Base-by-base conservation (phyloP, 2,797 vertebrate species). In the Sebastes ruberrimus region DNA sequence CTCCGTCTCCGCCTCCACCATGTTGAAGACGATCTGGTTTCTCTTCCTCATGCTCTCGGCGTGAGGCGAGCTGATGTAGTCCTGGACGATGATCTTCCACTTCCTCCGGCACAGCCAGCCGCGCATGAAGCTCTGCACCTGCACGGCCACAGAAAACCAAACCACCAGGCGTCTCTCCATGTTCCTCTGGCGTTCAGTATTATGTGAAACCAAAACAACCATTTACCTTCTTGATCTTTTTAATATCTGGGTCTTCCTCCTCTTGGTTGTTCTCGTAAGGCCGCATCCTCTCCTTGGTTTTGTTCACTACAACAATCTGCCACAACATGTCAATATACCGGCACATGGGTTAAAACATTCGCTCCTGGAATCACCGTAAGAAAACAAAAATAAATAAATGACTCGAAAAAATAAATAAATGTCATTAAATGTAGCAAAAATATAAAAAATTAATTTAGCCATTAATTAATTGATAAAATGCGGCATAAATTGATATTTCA, bases 71-170 rank as follows among this genome's bases (percentile, higher is more conserved):
- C 96, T 97, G 92, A 99, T 99, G 89, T 99, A 99, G 91, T 99
- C 98, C 89, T 99, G 98, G 23, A 99, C 97, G 2, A 99, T 99
- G 80, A 97, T 97, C 94, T 99, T 99, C 98, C 98, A 99, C 91
- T 98, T 99, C 85, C 98, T 96, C 83, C 98, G 95, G 77, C 98
- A 99, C 13, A 99, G 90, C 98, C 98, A 99, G 64, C 98, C 98
- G 2, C 98, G 94, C 97, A 99, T 97, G 92, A 99, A 99, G 81
- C 98, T 98, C 86, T 99, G 98, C 62, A 99, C 97, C 98, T 99
- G 86, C 52, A 63, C 33, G 2, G 23, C 8, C 56, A 62, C 23
- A 73, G 20, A 62, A 66, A 74, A 68, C 72, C 46, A 66, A 71
- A 68, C 74, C 46, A 76, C 16, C 2, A 10, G 14, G 23, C 4